phyloP scores from a whole-genome alignment of 2,888 invertebrate genomes.

The Mesoligia furuncula region DNA sequence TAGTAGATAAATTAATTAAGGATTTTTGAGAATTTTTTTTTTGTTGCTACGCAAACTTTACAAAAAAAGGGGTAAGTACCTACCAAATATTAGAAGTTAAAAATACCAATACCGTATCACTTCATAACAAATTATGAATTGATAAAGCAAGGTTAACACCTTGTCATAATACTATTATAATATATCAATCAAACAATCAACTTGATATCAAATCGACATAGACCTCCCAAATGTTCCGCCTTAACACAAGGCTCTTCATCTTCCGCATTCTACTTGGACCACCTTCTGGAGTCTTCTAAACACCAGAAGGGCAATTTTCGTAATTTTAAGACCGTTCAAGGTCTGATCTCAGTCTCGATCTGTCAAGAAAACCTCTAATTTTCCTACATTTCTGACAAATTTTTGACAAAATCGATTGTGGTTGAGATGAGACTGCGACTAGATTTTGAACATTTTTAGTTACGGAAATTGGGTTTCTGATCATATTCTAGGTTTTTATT shows the following conservation, averaged over 20 bases:
- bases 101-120: too few species aligned
- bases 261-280: slow-evolving; percentile 42
- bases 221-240: slow-evolving; percentile 11
- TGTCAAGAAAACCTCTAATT: too few species aligned
- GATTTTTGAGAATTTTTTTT: neutral
- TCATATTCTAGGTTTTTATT: neutral
- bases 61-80: neutral
- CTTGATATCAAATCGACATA: slow-evolving; percentile 1
- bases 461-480: neutral
- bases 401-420: too few species aligned
- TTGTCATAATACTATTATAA: slow-evolving; percentile 40
- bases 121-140: slow-evolving; percentile 6
- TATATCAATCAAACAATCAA: slow-evolving; percentile 36
- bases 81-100: neutral
- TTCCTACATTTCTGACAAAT: too few species aligned
- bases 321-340: too few species aligned
- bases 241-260: slow-evolving; percentile 29
- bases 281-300: neutral
- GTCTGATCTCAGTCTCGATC: too few species aligned
- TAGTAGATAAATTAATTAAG: slow-evolving; percentile 26
- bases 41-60: neutral
- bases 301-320: neutral
- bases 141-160: slow-evolving; percentile 36
- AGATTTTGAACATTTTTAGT: too few species aligned
- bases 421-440: too few species aligned